A percentile compares a stretch with the other conserved stretches of the same genome.
These are phyloP conservation scores for Ceratina australensis DNA, from an alignment of 1,140 invertebrate genomes.

Conservation along the genomic window DNA sequence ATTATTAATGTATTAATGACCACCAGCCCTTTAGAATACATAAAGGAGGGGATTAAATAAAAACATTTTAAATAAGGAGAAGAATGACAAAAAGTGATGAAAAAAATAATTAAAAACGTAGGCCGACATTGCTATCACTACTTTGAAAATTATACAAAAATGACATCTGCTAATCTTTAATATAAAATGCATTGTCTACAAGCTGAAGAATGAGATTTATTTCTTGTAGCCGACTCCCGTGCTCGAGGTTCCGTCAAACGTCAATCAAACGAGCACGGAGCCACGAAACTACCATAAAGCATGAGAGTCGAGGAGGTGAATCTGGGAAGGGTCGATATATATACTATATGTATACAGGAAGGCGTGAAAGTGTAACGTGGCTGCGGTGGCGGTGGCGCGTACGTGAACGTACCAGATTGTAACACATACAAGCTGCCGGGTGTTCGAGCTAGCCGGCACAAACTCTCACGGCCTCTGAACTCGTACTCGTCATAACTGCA, in stretches of 20 bases:
- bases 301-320: conserved; percentile 34
- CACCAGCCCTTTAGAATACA: too few species aligned
- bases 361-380: conserved; percentile 54
- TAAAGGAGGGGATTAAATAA: not conserved
- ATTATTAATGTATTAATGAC: too few species aligned
- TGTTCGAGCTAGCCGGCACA: conserved; percentile 56
- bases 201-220: not conserved
- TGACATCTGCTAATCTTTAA: too few species aligned
- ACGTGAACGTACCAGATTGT: conserved; percentile 54
- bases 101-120: too few species aligned
- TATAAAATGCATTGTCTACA: too few species aligned
- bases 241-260: not conserved
- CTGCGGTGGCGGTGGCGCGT: conserved; percentile 16
- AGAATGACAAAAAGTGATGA: too few species aligned
- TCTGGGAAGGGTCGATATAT: conserved; percentile 20
- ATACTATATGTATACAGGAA: not conserved
- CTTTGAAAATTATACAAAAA: not conserved
- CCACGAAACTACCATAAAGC: conserved; percentile 22
- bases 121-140: not conserved
- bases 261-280: conserved; percentile 37
- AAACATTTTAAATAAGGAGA: too few species aligned
- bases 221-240: not conserved
- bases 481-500: conserved; percentile 78
- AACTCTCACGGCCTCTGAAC: conserved; percentile 78
- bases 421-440: conserved; percentile 28